Percentiles rank a stretch among this genome's conserved stretches.
Evolutionary conservation across 2,113 vertebrate genomes (phyloP).

Genomic region (Himantopus leucocephalus): DNA sequence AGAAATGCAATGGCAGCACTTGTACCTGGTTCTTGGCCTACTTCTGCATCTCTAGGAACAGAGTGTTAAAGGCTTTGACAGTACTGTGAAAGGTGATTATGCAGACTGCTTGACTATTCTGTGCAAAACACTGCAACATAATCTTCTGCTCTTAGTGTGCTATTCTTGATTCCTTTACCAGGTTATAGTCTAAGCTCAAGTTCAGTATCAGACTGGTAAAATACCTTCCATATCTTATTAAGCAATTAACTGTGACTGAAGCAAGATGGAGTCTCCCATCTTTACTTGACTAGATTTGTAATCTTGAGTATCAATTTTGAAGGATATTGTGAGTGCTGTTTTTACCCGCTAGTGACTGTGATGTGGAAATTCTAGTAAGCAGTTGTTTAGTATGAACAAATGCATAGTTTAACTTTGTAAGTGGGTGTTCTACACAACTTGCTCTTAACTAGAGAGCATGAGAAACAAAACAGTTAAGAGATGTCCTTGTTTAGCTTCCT

Average conservation of each 20-base stretch:
- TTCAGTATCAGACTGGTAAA: not conserved
- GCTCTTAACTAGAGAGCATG: not conserved
- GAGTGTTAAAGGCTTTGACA: not conserved
- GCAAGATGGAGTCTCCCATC: not conserved
- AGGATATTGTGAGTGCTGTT: not conserved
- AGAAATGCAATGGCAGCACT: not conserved
- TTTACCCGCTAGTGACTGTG: not conserved
- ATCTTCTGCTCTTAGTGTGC: not conserved
- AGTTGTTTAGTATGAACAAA: not conserved
- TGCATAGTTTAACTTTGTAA: not conserved
- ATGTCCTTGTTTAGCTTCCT: not conserved
- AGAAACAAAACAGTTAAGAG: not conserved
- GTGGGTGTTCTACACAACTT: not conserved
- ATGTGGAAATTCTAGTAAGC: accelerated
- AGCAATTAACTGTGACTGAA: not conserved
- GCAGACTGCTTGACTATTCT: not conserved
- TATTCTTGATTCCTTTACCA: not conserved
- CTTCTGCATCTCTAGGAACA: not conserved
- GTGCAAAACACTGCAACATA: not conserved
- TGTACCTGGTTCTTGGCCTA: not conserved
- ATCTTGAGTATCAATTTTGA: not conserved
- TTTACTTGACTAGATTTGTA: not conserved
- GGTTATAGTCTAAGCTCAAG: accelerated
- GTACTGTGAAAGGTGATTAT: not conserved
- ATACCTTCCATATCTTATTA: not conserved